These are phyloP conservation scores for Cebidichthys violaceus DNA, from an alignment of 2,113 vertebrate species.

Conservation along the genomic window DNA sequence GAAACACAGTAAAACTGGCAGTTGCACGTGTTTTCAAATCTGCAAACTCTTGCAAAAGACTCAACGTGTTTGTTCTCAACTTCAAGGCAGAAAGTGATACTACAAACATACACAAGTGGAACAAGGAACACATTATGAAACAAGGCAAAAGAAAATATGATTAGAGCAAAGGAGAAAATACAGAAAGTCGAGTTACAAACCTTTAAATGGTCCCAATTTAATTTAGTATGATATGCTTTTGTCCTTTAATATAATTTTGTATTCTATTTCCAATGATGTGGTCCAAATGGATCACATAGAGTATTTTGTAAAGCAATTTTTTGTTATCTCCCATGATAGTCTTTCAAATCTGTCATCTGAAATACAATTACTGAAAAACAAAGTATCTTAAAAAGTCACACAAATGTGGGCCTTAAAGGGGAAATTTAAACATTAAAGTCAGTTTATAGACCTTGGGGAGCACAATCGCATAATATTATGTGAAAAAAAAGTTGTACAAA, in stretches of 20 bases:
- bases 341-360: neutral
- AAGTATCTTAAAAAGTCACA: neutral
- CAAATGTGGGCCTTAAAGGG: neutral
- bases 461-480: too few species aligned
- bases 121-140: neutral
- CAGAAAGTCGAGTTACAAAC: neutral
- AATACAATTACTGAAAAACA: neutral
- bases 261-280: neutral
- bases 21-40: conserved; percentile 14
- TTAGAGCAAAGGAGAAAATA: neutral
- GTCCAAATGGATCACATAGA: neutral
- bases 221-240: neutral
- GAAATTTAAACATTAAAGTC: neutral
- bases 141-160: neutral
- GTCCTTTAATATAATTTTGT: neutral
- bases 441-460: neutral
- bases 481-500: neutral
- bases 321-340: neutral
- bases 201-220: neutral
- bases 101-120: neutral
- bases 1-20: neutral
- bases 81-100: neutral
- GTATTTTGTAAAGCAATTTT: neutral
- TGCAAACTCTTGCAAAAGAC: neutral
- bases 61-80: neutral